These are phyloP conservation scores for Mesocentrotus franciscanus DNA, from an alignment of 53 echinoderm and acorn worm species.

Conservation along the genomic window DNA sequence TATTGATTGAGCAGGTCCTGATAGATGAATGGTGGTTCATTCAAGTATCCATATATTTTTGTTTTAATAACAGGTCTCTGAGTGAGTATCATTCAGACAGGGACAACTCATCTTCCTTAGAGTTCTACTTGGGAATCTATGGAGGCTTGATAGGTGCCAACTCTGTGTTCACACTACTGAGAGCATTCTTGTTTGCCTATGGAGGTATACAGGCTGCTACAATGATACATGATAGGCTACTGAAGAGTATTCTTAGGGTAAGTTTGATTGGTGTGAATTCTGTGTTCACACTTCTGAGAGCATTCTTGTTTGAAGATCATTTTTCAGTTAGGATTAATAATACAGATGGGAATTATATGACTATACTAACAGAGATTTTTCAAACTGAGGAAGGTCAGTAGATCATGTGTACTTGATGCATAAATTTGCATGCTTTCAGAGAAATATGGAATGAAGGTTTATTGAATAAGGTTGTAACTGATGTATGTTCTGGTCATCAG, in stretches of 20 bases:
- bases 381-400: background rate
- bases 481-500: background rate
- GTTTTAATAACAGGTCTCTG: background rate
- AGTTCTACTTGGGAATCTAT: slow-evolving; percentile 91
- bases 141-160: slow-evolving; percentile 92
- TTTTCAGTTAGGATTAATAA: no score
- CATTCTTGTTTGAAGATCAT: slow-evolving; percentile 82
- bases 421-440: background rate
- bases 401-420: background rate
- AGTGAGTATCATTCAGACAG: background rate
- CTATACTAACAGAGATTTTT: background rate
- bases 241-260: slow-evolving; percentile 83
- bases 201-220: slow-evolving; percentile 93
- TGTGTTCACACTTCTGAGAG: slow-evolving; percentile 82
- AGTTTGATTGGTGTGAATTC: slow-evolving; percentile 62
- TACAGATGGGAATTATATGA: background rate
- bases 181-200: slow-evolving; percentile 97
- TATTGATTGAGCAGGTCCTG: background rate
- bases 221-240: slow-evolving; percentile 75
- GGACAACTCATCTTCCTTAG: slow-evolving; percentile 36
- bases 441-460: background rate
- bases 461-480: background rate
- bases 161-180: slow-evolving; percentile 87
- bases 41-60: background rate
- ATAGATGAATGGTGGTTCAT: background rate